Evolutionary conservation across 35 echinoderm and acorn worm species (phyloP).

Genomic region (Diadema setosum): DNA sequence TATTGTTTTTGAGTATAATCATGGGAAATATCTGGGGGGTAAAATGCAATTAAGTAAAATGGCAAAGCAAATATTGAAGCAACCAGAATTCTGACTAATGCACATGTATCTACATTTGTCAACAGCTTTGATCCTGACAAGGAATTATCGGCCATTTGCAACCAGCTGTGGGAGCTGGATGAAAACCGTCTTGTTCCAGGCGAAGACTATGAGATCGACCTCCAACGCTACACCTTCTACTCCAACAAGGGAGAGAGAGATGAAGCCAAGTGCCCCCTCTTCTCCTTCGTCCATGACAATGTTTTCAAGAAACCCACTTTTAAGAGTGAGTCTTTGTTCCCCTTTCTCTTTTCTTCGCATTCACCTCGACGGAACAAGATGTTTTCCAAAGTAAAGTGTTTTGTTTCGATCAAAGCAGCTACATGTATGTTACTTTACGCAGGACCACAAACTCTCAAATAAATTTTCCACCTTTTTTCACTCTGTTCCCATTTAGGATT

Average conservation of each 20-base stretch:
- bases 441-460: too few relatives aligned
- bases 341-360: too few relatives aligned
- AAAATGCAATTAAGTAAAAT: too few relatives aligned
- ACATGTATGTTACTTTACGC: too few relatives aligned
- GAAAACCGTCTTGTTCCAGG: constrained; percentile 70
- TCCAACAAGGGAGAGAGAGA: constrained; percentile 56
- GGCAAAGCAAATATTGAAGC: too few relatives aligned
- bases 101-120: too few relatives aligned
- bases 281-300: constrained; percentile 45
- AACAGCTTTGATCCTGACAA: constrained; percentile 67
- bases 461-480: not conserved
- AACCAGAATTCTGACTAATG: too few relatives aligned
- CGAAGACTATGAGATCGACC: constrained; percentile 70
- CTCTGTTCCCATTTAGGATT: constrained; percentile 53
- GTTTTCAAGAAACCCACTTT: constrained; percentile 72
- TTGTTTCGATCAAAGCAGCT: too few relatives aligned
- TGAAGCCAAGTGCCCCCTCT: constrained; percentile 66
- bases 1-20: too few relatives aligned
- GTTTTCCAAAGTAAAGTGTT: too few relatives aligned
- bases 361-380: too few relatives aligned
- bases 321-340: constrained; percentile 77
- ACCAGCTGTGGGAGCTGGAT: constrained; percentile 74
- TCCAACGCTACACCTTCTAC: constrained; percentile 80
- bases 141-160: constrained; percentile 68
- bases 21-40: too few relatives aligned